phyloP scores from a whole-genome alignment of 1,140 invertebrate genomes.

The Amyelois transitella region DNA sequence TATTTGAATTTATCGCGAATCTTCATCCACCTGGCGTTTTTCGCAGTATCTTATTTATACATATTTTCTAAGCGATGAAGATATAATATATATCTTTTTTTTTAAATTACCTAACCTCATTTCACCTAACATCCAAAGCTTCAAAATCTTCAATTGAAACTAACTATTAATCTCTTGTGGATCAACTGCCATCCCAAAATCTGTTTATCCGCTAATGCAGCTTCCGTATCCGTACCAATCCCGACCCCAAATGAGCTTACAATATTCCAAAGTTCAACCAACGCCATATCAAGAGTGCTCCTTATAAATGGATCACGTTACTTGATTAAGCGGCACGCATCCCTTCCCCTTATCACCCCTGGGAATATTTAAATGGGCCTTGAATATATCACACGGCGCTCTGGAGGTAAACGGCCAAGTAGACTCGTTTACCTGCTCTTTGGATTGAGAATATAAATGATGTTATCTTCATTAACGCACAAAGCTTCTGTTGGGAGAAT shows the following conservation, averaged over 20 bases:
- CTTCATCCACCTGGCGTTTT: no score
- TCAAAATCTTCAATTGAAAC: conserved; percentile 1
- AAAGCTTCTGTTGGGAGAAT: conserved; percentile 8
- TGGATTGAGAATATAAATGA: conserved; percentile 57
- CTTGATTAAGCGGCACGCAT: conserved; percentile 69
- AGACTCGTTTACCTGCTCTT: conserved; percentile 48
- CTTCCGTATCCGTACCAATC: conserved; percentile 36
- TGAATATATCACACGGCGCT: conserved; percentile 65
- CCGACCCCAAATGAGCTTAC: conserved; percentile 46
- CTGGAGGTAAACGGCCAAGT: conserved; percentile 41
- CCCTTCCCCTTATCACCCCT: conserved; percentile 65
- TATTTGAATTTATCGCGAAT: no score
- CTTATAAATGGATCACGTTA: conserved; percentile 72
- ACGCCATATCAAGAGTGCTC: conserved; percentile 66
- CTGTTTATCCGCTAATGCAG: conserved; percentile 5
- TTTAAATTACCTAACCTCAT: no score
- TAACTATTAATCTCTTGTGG: neutral
- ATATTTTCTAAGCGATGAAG: no score
- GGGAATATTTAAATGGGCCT: conserved; percentile 69
- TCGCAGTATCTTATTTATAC: no score
- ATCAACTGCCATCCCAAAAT: neutral
- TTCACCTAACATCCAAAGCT: no score
- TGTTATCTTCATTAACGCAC: conserved; percentile 51
- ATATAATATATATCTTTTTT: no score
- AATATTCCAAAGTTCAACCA: conserved; percentile 63